Evolutionary conservation across 2,888 invertebrate species (phyloP).

Genomic region (Polyommatus icarus): DNA sequence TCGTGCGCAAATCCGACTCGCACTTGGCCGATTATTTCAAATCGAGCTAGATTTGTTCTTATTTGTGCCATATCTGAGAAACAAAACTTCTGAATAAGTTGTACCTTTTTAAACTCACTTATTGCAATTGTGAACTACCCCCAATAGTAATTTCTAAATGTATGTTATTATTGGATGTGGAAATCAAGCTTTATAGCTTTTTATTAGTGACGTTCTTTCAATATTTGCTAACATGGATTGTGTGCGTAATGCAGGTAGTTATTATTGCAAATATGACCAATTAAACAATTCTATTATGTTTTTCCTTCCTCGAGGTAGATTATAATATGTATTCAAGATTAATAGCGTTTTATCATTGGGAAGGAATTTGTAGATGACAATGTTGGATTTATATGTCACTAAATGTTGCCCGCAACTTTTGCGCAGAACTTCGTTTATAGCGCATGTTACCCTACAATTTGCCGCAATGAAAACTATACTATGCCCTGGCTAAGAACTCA

Average conservation of each 20-base stretch:
- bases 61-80: background rate
- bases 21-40: no score
- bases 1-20: no score
- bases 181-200: background rate
- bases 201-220: background rate
- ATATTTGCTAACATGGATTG: conserved; percentile 9
- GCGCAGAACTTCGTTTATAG: background rate
- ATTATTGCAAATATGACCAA: conserved; percentile 26
- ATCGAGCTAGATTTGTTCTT: background rate
- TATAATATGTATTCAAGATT: conserved; percentile 11
- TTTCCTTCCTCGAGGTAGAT: conserved; percentile 11
- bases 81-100: background rate
- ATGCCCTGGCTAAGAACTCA: background rate
- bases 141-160: background rate
- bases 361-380: conserved; percentile 5
- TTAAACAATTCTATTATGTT: conserved; percentile 20
- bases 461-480: background rate
- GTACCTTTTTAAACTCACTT: background rate
- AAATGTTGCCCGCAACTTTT: background rate
- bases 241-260: conserved; percentile 18
- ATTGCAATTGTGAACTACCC: background rate
- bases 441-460: no score
- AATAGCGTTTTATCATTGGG: background rate
- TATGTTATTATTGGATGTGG: background rate
- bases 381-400: background rate